A percentile compares a stretch with the other conserved stretches of the same genome.
These are phyloP conservation scores for Sinocyclocheilus rhinocerous DNA, from an alignment of 2,113 vertebrate species.

Conservation along the genomic window DNA sequence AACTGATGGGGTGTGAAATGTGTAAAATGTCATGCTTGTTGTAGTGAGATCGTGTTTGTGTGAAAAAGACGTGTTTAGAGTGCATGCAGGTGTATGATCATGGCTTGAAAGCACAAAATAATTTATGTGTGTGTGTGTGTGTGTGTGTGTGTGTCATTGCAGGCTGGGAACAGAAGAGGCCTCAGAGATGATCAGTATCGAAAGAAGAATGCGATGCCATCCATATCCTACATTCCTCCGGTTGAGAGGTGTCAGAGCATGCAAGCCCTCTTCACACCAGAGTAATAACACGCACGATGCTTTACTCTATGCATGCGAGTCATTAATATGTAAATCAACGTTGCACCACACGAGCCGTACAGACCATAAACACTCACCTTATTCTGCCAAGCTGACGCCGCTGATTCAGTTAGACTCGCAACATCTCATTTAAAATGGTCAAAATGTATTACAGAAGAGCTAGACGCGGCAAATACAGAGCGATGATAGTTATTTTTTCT, in stretches of 20 bases:
- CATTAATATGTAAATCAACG: neutral
- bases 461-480: neutral
- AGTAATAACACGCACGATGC: no score
- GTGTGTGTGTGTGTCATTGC: no score
- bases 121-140: neutral
- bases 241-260: neutral
- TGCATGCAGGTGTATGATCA: neutral
- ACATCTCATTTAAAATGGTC: neutral
- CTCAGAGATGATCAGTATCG: conserved; percentile 3
- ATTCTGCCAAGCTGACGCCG: conserved; percentile 41
- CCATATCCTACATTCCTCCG: neutral
- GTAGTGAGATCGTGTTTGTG: neutral
- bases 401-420: conserved; percentile 29
- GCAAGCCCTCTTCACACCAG: neutral
- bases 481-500: neutral
- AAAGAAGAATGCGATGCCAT: neutral
- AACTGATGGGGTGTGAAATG: neutral
- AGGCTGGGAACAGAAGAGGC: neutral
- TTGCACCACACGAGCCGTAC: conserved; percentile 50
- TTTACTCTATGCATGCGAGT: neutral
- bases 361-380: conserved; percentile 71
- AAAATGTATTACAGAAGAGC: neutral
- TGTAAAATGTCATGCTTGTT: neutral
- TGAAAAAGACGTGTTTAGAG: neutral
- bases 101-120: neutral